Conservation (phyloP, 2,113 vertebrate species). For the Vulpes ferrilata region DNA sequence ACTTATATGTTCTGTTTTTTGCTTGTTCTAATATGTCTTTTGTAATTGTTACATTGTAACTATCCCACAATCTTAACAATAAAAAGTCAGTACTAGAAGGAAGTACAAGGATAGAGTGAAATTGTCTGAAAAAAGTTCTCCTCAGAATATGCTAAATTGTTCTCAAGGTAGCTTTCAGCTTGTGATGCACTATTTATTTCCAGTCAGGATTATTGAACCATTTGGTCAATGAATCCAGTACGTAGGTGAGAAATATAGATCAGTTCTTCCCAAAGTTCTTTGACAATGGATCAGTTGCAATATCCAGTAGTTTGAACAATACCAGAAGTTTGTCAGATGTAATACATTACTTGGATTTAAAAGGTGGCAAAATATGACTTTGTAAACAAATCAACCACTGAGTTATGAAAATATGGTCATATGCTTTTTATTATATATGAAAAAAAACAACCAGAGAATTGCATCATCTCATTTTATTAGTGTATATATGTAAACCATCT, state of each 20-base stretch:
- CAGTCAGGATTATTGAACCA: background rate
- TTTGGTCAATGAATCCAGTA: background rate
- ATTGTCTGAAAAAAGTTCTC: background rate
- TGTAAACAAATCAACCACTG: background rate
- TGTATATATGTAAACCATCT: background rate
- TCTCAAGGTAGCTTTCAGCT: conserved; percentile 14
- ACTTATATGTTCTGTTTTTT: background rate
- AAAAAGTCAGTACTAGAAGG: background rate
- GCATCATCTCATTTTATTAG: background rate
- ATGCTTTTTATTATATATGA: background rate
- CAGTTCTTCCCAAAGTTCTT: background rate
- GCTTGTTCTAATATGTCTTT: background rate
- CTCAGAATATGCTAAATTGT: conserved; percentile 1
- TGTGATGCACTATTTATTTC: background rate
- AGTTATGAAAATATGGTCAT: background rate
- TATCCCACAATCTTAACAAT: background rate
- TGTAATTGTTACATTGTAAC: background rate
- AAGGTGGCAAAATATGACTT: background rate
- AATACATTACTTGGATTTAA: background rate
- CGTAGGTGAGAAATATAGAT: background rate
- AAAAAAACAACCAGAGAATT: background rate
- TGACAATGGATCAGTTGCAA: background rate
- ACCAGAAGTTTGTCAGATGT: background rate
- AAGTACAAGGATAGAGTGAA: background rate
- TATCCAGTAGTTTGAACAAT: background rate